Base-by-base conservation (phyloP, 2,113 vertebrate genomes). In the Cottus gobio region DNA sequence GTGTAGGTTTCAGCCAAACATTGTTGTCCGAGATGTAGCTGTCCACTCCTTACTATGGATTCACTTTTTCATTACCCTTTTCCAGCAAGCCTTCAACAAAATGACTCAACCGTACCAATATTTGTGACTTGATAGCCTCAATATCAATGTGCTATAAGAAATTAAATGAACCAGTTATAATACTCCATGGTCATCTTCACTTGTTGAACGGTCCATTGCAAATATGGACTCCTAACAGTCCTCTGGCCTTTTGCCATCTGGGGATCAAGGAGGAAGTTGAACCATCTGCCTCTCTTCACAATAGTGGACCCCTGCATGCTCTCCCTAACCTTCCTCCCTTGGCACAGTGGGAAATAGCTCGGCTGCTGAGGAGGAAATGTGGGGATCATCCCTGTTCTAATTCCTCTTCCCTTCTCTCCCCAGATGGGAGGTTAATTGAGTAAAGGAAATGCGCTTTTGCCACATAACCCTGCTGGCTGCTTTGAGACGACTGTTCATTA, bases 401-500 rank as follows among this genome's bases (percentile, higher is more conserved):
- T 88, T 89, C 78, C 74, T 56, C 61, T 24, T 82, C 77, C 80
- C 57, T 70, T 63, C 72, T 79, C 60, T 71, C 75, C 91, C 90
- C 93, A 92, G 88, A 93, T 92, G 86, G 91, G 85, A 91, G 89
- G 93, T 91, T 93, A 93, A 94, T 93, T 92, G 85, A 89, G 83
- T 85, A 85, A 91, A 91, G 82, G 79, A 83, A 87, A 89, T 81
- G 71, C 80, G 58, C 64, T 86, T 90, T 86, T 69, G 62, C 62
- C 79, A 81, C 83, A 69, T 85, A 88, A 86, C 75, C 79, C 72
- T 79, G 79, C 79, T 71, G 85, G 84, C 75, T 84, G 68, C 72
- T 82, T 86, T 80, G 66, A 69, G 85, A 68, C 60, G 42, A 75
- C 69, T 81, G 56, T 82, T 91, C 82, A 86, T 83, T 83, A 79